phyloP scores from a whole-genome alignment of 2,113 vertebrate genomes.

The Himantopus leucocephalus region DNA sequence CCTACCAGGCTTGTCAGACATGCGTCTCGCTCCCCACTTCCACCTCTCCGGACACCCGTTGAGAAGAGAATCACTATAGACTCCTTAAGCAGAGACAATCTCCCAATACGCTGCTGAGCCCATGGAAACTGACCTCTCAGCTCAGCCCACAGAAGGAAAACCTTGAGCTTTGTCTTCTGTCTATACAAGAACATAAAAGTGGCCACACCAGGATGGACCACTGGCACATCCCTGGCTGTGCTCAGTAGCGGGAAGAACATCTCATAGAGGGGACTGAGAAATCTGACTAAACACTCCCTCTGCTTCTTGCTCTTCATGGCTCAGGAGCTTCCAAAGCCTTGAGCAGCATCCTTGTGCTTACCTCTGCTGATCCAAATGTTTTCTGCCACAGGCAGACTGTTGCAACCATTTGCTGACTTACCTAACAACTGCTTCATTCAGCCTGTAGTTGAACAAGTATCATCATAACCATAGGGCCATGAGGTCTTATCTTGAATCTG shows the following conservation, averaged over 20 bases:
- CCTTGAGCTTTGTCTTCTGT: background rate
- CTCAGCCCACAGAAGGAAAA: background rate
- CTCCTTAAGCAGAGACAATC: background rate
- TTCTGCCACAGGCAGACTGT: background rate
- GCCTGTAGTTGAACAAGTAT: background rate
- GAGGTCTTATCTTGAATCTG: background rate
- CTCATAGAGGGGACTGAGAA: background rate
- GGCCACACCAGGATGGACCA: background rate
- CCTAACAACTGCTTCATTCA: background rate
- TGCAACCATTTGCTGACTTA: background rate
- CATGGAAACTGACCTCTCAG: background rate
- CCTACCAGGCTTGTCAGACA: background rate
- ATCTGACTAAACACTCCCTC: accelerated
- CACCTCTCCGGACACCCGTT: background rate
- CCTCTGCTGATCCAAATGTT: background rate
- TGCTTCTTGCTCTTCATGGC: background rate
- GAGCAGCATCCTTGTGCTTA: background rate
- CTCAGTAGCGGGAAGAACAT: background rate
- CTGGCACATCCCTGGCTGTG: background rate
- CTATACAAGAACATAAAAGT: background rate
- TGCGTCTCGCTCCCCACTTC: accelerated
- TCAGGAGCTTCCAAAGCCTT: background rate
- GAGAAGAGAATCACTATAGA: background rate
- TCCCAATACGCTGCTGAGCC: background rate
- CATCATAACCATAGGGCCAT: accelerated